Evolutionary conservation across 2,888 invertebrate genomes (phyloP).

Genomic region (Dendrolimus pini): DNA sequence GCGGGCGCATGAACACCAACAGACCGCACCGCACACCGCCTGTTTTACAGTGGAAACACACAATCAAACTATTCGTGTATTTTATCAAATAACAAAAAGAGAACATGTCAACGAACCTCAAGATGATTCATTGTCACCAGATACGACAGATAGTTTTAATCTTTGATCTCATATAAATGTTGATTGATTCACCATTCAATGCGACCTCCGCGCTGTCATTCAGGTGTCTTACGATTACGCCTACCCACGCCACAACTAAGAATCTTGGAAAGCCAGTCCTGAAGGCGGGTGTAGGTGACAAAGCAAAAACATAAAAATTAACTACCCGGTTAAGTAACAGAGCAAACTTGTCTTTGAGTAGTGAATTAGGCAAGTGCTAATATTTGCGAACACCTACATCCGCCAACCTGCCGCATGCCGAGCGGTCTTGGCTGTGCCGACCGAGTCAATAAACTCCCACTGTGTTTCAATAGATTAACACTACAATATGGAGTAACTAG

Average conservation of each 20-base stretch:
- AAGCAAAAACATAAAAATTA: conserved; percentile 34
- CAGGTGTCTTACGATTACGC: conserved; percentile 34
- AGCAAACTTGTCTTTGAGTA: conserved; percentile 44
- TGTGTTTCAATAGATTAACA: conserved; percentile 18
- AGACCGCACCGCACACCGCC: conserved; percentile 17
- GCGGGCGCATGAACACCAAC: conserved; percentile 23
- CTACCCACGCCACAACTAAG: conserved; percentile 41
- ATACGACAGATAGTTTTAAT: conserved; percentile 15
- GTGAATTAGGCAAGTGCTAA: conserved; percentile 62
- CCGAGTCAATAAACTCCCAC: conserved; percentile 62
- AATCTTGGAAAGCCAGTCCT: conserved; percentile 31
- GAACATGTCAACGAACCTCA: background rate
- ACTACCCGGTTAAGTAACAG: conserved; percentile 51
- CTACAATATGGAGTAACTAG: conserved; percentile 26
- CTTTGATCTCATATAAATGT: conserved; percentile 25
- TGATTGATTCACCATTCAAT: conserved; percentile 34
- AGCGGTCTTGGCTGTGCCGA: conserved; percentile 22
- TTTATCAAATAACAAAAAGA: background rate
- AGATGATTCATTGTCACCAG: conserved; percentile 2
- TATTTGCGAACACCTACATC: conserved; percentile 72
- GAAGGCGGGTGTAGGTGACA: conserved; percentile 37
- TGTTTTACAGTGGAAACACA: background rate
- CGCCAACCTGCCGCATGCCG: conserved; percentile 55
- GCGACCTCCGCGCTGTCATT: conserved; percentile 34
- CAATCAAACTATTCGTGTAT: background rate